Evolutionary conservation across 2,888 invertebrate genomes (phyloP), one percentile per base, ranked within the genome.

Genomic region (Chouioia cunea): DNA sequence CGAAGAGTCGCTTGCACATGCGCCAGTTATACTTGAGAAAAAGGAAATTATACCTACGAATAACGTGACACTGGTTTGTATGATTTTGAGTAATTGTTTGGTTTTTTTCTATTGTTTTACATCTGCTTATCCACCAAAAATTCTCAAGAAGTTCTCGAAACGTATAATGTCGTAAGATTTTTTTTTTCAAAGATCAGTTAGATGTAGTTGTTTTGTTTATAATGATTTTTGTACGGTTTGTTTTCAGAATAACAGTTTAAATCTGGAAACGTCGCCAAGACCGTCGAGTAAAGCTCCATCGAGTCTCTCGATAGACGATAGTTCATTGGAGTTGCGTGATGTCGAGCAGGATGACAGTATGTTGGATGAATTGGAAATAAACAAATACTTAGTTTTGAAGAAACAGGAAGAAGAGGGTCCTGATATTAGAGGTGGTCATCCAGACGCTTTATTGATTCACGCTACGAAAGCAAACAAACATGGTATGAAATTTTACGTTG

Each of bases 391-490:
- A 76, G 90, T 95, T 52, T 88, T 92, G 74, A 96, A 96, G 83
- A 92, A 92, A 79, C 84, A 89, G 1, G 92, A 93, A 27, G 94
- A 94, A 81, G 97, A 97, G 74, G 96, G 95, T 3, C 95, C 96
- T 0, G 96, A 96, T 78, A 92, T 97, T 50, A 91, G 96, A 71
- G 99, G 99, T 10, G 99, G 98, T 8, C 92, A 94, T 74, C 92
- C 96, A 1, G 97, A 99, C 85, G 97, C 97, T 0, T 90, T 99
- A 65, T 93, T 99, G 74, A 97, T 98, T 52, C 95, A 97, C 82
- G 99, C 99, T 57, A 97, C 97, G 68, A 96, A 96, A 87, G 95
- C 96, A 74, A 95, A 95, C 83, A 97, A 96, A 89, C 93, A 89
- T 80, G 90, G 93, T 90, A 87, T 84, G 85, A n/a, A n/a, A n/a